Evolutionary conservation across 2,888 invertebrate genomes (phyloP).

Genomic region (Lysandra bellargus): DNA sequence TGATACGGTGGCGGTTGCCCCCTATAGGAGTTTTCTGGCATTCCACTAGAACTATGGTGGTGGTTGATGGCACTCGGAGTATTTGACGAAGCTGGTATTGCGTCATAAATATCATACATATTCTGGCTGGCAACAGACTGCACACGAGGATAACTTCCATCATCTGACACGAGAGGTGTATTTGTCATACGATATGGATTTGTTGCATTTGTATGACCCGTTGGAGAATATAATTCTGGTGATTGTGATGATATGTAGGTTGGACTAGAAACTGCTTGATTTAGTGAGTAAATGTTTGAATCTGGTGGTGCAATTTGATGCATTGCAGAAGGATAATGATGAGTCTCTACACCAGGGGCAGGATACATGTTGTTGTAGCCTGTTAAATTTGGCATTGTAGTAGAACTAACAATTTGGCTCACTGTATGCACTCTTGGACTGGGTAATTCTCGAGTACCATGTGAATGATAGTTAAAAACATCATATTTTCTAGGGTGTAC

Average conservation of each 20-base stretch:
- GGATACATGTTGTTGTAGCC: conserved; percentile 64
- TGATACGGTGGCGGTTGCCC: conserved; percentile 90
- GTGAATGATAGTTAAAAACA: conserved; percentile 67
- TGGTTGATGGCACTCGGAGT: conserved; percentile 65
- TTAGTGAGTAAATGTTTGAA: conserved; percentile 64
- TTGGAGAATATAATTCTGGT: conserved; percentile 73
- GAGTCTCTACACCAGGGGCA: conserved; percentile 54
- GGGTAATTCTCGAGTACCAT: conserved; percentile 60
- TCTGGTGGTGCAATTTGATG: conserved; percentile 62
- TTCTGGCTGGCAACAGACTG: conserved; percentile 72
- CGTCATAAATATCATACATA: conserved; percentile 75
- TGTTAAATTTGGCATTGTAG: conserved; percentile 76
- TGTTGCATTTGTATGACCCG: conserved; percentile 74
- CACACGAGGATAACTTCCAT: conserved; percentile 72
- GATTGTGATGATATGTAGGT: conserved; percentile 73
- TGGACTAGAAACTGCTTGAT: conserved; percentile 59
- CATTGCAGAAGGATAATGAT: conserved; percentile 57
- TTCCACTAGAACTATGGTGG: conserved; percentile 66
- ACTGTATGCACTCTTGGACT: conserved; percentile 70
- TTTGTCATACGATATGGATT: conserved; percentile 77
- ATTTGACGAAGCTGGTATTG: conserved; percentile 66
- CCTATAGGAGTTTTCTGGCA: conserved; percentile 65
- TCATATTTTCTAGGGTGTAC: conserved; percentile 68
- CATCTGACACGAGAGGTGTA: conserved; percentile 73
- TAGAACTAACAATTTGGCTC: conserved; percentile 73